Evolutionary conservation across 2,888 invertebrate species (phyloP).

Genomic region (Ichneumon xanthorius): DNA sequence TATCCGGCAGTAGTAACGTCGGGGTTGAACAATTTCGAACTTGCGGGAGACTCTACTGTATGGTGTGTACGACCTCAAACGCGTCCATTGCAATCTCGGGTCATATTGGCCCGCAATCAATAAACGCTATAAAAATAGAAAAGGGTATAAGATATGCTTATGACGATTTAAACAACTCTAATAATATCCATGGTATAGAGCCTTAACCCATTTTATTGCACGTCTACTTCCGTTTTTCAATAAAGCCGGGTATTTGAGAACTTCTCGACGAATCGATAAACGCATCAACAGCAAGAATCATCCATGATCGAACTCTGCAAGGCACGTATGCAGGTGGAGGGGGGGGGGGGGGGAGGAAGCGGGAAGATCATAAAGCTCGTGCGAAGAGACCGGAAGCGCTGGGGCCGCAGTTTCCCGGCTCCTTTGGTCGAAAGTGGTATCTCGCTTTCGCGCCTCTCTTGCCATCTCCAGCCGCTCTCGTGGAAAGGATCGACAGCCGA

Average conservation of each 20-base stretch:
- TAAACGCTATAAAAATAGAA: conserved; percentile 2
- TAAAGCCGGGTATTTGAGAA: background rate
- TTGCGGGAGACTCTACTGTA: background rate
- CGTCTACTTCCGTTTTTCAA: background rate
- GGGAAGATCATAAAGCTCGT: conserved; percentile 25
- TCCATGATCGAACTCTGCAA: background rate
- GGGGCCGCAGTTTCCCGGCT: conserved; percentile 44
- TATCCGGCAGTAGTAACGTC: background rate
- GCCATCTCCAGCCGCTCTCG: background rate
- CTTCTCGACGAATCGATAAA: background rate
- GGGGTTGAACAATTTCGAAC: background rate
- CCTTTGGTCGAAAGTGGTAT: conserved; percentile 46
- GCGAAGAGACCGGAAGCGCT: conserved; percentile 45
- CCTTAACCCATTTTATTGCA: background rate
- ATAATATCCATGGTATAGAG: background rate
- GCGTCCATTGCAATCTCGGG: background rate
- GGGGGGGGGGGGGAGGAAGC: background rate
- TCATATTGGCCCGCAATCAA: background rate
- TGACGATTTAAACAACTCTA: background rate
- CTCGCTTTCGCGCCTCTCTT: conserved; percentile 38
- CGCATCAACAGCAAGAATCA: background rate
- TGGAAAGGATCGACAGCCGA: conserved; percentile 19
- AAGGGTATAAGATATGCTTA: background rate
- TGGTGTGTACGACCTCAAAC: background rate
- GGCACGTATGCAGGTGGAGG: background rate